Evolutionary conservation across 2,113 vertebrate genomes (phyloP).

Genomic region (Serinus canaria): DNA sequence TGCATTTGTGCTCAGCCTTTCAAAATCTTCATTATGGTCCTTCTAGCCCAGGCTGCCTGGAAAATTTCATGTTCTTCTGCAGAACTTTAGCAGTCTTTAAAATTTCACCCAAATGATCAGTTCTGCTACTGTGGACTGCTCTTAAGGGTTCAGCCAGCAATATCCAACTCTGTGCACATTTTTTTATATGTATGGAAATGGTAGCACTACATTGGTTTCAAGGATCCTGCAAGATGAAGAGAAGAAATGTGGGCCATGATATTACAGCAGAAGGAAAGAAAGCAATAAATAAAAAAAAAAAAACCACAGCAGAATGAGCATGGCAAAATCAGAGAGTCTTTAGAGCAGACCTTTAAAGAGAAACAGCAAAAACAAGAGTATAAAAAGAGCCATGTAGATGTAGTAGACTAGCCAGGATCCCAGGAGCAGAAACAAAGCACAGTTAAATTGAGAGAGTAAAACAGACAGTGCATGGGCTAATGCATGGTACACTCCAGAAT

Average conservation of each 20-base stretch:
- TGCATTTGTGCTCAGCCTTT: background rate
- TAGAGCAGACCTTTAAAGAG: background rate
- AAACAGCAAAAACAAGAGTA: background rate
- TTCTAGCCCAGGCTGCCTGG: background rate
- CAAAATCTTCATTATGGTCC: background rate
- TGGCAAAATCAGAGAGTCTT: background rate
- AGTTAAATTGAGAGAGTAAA: background rate
- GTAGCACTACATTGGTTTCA: background rate
- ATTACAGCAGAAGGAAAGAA: background rate
- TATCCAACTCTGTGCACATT: accelerated
- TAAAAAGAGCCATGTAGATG: background rate
- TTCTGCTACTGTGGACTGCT: background rate
- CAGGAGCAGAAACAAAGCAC: background rate
- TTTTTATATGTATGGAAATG: background rate
- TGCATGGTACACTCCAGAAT: background rate
- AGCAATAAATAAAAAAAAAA: background rate
- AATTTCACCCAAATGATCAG: background rate
- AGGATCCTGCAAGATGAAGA: background rate
- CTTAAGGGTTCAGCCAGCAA: background rate
- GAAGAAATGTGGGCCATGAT: background rate
- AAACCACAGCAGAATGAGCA: background rate
- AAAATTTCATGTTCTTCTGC: background rate
- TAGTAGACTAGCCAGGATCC: background rate
- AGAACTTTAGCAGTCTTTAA: background rate
- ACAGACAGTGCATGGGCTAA: background rate